phyloP scores from a whole-genome alignment of 2,113 vertebrate genomes.

The Carassius gibelio region DNA sequence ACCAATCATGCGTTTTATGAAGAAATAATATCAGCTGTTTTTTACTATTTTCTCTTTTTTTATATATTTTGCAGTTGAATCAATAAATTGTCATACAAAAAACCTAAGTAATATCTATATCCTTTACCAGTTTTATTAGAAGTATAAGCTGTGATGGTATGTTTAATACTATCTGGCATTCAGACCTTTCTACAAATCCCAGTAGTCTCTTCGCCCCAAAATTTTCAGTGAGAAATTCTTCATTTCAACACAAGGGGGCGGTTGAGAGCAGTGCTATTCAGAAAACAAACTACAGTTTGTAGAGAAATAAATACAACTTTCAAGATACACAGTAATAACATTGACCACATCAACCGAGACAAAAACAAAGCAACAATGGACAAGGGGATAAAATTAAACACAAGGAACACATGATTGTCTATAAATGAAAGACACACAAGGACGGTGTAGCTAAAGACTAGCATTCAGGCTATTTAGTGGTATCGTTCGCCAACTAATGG shows the following conservation, averaged over 20 bases:
- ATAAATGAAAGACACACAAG: constrained; percentile 91
- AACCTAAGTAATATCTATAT: constrained; percentile 91
- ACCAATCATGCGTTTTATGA: constrained; percentile 95
- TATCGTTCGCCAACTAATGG: constrained; percentile 73
- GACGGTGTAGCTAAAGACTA: constrained; percentile 85
- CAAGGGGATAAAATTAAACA: constrained; percentile 68
- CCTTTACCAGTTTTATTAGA: constrained; percentile 92
- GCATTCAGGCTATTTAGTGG: constrained; percentile 86
- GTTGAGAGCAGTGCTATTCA: constrained; percentile 94
- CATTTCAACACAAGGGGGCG: constrained; percentile 72
- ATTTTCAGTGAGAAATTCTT: constrained; percentile 72
- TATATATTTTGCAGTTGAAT: constrained; percentile 85
- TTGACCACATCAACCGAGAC: constrained; percentile 66
- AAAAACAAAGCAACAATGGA: constrained; percentile 75
- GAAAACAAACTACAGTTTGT: constrained; percentile 97
- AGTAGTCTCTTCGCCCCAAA: constrained; percentile 63
- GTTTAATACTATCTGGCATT: constrained; percentile 92
- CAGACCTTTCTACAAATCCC: constrained; percentile 85
- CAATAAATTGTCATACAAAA: constrained; percentile 90
- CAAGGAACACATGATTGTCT: constrained; percentile 93
- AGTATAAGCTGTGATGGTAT: constrained; percentile 90
- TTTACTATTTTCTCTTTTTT: constrained; percentile 65
- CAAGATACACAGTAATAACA: constrained; percentile 81
- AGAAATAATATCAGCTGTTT: constrained; percentile 90
- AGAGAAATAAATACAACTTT: constrained; percentile 99